Percentiles rank a stretch among this genome's conserved stretches.
Evolutionary conservation across 1,140 invertebrate species (phyloP).

Genomic region (Drepana arcuata): DNA sequence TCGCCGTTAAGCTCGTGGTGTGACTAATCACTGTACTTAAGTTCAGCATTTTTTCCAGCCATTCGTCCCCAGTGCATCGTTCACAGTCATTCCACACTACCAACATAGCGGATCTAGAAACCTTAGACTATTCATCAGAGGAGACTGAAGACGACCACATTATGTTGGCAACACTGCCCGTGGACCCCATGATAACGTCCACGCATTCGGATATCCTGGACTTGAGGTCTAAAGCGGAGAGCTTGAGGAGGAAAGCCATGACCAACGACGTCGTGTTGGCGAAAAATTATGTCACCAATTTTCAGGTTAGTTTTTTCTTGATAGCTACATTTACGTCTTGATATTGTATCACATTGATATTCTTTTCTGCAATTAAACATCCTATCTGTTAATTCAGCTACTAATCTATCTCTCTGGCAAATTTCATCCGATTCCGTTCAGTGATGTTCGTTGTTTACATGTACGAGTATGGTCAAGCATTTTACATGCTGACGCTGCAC

Average conservation of each 20-base stretch:
- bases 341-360: no score
- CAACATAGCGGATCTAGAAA: slow-evolving; percentile 42
- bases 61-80: slow-evolving; percentile 65
- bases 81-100: slow-evolving; percentile 64
- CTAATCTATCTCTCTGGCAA: background rate
- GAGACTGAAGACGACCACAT: slow-evolving; percentile 46
- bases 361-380: no score
- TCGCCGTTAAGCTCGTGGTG: no score
- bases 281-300: slow-evolving; percentile 51
- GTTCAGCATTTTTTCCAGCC: slow-evolving; percentile 32
- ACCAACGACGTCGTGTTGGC: slow-evolving; percentile 42
- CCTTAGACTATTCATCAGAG: slow-evolving; percentile 52
- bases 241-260: slow-evolving; percentile 36
- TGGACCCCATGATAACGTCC: slow-evolving; percentile 52
- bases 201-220: slow-evolving; percentile 56
- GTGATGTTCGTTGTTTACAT: no score
- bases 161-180: slow-evolving; percentile 26
- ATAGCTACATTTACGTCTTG: no score
- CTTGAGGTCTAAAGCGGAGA: slow-evolving; percentile 28
- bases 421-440: no score
- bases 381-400: no score
- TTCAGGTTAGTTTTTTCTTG: slow-evolving; percentile 53
- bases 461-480: no score
- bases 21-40: no score
- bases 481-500: no score